These are phyloP conservation scores for Calliphora vicina DNA, from an alignment of 1,140 invertebrate species.

Conservation along the genomic window DNA sequence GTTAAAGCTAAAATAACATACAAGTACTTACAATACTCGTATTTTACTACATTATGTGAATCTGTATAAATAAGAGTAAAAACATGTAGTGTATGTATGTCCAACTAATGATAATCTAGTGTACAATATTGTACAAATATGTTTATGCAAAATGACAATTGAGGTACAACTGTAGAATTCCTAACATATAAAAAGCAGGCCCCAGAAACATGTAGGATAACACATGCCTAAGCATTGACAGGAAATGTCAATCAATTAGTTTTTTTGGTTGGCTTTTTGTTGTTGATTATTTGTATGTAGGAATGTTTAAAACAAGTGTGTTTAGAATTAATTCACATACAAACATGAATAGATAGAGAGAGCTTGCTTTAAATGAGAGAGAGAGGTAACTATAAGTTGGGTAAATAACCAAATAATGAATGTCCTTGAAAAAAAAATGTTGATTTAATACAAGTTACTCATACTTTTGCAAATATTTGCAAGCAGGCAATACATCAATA, in stretches of 20 bases:
- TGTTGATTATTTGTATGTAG: too few species aligned
- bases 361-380: neutral
- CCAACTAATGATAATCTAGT: neutral
- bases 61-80: neutral
- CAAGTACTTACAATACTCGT: neutral
- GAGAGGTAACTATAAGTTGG: neutral
- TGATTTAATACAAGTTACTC: neutral
- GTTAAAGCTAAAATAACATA: neutral
- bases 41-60: too few species aligned
- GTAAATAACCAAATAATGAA: neutral
- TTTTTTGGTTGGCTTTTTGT: neutral
- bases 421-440: neutral
- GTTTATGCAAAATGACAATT: neutral
- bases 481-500: neutral
- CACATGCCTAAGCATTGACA: slow-evolving; percentile 24
- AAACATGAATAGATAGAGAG: neutral
- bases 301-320: neutral
- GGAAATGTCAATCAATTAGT: slow-evolving; percentile 39
- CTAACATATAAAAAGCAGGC: neutral
- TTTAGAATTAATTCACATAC: too few species aligned
- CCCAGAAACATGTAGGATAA: neutral
- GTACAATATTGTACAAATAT: neutral
- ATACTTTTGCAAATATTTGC: too few species aligned
- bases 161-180: neutral
- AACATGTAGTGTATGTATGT: neutral